Evolutionary conservation across 1,140 invertebrate genomes (phyloP).

Genomic region (Chlorops oryzae): DNA sequence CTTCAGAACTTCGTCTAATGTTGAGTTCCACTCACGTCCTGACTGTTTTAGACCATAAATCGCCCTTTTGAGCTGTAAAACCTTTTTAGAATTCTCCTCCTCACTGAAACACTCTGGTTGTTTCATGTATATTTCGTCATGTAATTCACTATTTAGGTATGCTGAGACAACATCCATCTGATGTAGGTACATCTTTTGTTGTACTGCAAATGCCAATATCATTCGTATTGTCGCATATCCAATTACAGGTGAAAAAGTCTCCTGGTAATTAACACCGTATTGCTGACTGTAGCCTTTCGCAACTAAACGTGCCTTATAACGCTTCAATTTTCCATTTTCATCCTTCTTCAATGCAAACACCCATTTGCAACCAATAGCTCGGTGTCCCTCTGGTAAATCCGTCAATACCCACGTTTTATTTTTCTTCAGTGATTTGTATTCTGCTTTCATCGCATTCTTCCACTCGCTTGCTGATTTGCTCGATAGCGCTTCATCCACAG

Average conservation of each 20-base stretch:
- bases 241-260: slow-evolving; percentile 17
- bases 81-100: slow-evolving; percentile 14
- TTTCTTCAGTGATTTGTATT: slow-evolving; percentile 6
- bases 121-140: slow-evolving; percentile 33
- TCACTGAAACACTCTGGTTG: slow-evolving; percentile 13
- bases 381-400: slow-evolving; percentile 23
- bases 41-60: slow-evolving; percentile 39
- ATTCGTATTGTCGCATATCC: slow-evolving; percentile 16
- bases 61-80: slow-evolving; percentile 30
- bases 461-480: slow-evolving; percentile 1
- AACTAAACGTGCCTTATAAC: slow-evolving; percentile 46
- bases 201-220: slow-evolving; percentile 19
- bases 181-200: slow-evolving; percentile 24
- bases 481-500: background rate
- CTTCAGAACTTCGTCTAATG: slow-evolving; percentile 14
- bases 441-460: slow-evolving; percentile 10
- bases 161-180: slow-evolving; percentile 46
- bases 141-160: slow-evolving; percentile 46
- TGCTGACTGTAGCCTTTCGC: slow-evolving; percentile 33
- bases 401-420: slow-evolving; percentile 26
- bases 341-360: slow-evolving; percentile 41
- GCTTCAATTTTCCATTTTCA: slow-evolving; percentile 21
- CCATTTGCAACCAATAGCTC: slow-evolving; percentile 38
- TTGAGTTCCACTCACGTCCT: slow-evolving; percentile 29
- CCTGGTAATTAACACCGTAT: slow-evolving; percentile 9